phyloP scores from a whole-genome alignment of 2,113 vertebrate genomes.

The Daubentonia madagascariensis region DNA sequence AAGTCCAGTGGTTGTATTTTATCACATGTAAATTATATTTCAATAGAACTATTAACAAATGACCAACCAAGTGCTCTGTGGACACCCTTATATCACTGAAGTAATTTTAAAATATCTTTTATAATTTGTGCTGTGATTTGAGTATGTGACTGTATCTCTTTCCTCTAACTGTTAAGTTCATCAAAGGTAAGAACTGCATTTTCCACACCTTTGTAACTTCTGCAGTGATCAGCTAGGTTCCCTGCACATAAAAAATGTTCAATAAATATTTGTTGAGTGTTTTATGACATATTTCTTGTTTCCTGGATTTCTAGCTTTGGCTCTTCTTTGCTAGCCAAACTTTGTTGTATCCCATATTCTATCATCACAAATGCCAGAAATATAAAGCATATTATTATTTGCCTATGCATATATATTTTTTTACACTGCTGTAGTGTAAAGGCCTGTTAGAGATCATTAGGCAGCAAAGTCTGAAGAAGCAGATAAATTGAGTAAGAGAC shows the following conservation, averaged over 20 bases:
- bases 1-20: not conserved
- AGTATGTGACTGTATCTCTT: not conserved
- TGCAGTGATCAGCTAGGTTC: not conserved
- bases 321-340: not conserved
- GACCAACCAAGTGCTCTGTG: not conserved
- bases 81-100: not conserved
- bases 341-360: not conserved
- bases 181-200: not conserved
- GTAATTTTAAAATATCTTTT: constrained; percentile 15
- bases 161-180: not conserved
- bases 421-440: not conserved
- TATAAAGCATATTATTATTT: not conserved
- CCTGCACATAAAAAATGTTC: not conserved
- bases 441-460: not conserved
- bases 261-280: not conserved
- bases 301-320: not conserved
- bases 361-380: not conserved
- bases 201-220: not conserved
- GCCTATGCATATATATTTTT: not conserved
- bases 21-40: not conserved
- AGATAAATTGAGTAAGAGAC: not conserved
- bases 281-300: not conserved
- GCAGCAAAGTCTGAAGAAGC: not conserved
- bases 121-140: constrained; percentile 16
- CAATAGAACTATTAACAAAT: not conserved